These are phyloP conservation scores for Sipha maydis DNA, from an alignment of 2,888 invertebrate genomes.

Conservation along the genomic window DNA sequence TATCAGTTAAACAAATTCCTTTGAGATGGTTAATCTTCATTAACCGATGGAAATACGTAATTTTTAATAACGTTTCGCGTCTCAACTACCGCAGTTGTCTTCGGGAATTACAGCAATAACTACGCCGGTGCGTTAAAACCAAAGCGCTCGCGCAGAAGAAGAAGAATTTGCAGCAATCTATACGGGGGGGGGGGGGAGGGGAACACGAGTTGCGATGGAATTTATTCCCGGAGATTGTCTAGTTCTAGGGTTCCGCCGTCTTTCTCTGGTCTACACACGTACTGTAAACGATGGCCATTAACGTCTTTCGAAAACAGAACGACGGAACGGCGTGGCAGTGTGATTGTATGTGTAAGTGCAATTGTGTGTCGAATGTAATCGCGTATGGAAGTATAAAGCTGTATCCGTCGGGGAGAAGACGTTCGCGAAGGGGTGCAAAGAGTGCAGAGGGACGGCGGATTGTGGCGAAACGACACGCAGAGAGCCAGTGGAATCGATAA, in stretches of 20 bases:
- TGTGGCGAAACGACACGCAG: constrained; percentile 25
- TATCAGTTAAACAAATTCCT: neutral
- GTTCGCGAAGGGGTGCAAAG: neutral
- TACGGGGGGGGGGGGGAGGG: no score
- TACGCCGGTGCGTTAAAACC: neutral
- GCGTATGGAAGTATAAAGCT: constrained; percentile 36
- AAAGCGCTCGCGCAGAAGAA: neutral
- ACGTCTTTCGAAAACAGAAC: constrained; percentile 36
- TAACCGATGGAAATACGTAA: neutral
- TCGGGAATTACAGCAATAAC: neutral
- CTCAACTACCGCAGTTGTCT: neutral
- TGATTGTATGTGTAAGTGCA: constrained; percentile 54
- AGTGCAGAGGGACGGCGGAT: neutral
- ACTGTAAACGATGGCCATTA: constrained; percentile 52
- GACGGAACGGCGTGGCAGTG: neutral
- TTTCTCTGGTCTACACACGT: constrained; percentile 29
- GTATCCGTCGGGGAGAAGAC: constrained; percentile 9
- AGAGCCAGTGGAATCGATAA: constrained; percentile 56
- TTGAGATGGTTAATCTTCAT: neutral
- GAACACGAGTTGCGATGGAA: neutral
- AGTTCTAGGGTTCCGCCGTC: constrained; percentile 2
- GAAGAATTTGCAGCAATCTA: neutral
- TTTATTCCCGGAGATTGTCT: constrained; percentile 15
- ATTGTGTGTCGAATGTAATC: constrained; percentile 61
- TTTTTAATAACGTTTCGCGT: neutral